Evolutionary conservation across 2,888 invertebrate genomes (phyloP).

Genomic region (Athalia circularis): DNA sequence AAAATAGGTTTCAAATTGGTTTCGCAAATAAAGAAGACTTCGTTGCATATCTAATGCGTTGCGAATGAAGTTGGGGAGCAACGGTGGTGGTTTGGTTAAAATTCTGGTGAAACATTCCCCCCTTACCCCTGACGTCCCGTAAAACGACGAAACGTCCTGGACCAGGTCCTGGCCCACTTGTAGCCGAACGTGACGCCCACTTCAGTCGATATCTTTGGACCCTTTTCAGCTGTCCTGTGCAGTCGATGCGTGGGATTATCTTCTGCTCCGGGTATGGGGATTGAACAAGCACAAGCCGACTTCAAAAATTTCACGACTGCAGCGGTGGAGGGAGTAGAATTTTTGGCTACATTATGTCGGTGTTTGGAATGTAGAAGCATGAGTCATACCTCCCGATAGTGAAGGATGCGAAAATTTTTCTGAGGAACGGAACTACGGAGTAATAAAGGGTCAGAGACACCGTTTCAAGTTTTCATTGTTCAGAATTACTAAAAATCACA

Average conservation of each 20-base stretch:
- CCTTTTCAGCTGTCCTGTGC: conserved; percentile 35
- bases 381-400: no score
- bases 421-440: background rate
- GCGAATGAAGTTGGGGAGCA: conserved; percentile 22
- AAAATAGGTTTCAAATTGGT: conserved; percentile 10
- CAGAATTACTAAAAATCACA: conserved; percentile 33
- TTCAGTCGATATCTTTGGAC: conserved; percentile 28
- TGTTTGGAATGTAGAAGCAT: no score
- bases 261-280: conserved; percentile 16
- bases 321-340: no score
- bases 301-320: background rate
- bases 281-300: background rate
- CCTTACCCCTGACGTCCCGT: conserved; percentile 9
- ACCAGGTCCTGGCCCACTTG: conserved; percentile 20
- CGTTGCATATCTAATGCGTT: conserved; percentile 17
- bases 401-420: background rate
- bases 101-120: conserved; percentile 22
- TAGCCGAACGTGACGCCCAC: conserved; percentile 34
- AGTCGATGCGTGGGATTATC: conserved; percentile 15
- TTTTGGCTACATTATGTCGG: no score
- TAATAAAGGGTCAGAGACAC: background rate
- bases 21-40: conserved; percentile 18
- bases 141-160: conserved; percentile 30
- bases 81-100: conserved; percentile 5
- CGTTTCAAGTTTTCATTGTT: conserved; percentile 11